Base-by-base conservation (phyloP, 2,113 vertebrate species). In the Alectura lathami region DNA sequence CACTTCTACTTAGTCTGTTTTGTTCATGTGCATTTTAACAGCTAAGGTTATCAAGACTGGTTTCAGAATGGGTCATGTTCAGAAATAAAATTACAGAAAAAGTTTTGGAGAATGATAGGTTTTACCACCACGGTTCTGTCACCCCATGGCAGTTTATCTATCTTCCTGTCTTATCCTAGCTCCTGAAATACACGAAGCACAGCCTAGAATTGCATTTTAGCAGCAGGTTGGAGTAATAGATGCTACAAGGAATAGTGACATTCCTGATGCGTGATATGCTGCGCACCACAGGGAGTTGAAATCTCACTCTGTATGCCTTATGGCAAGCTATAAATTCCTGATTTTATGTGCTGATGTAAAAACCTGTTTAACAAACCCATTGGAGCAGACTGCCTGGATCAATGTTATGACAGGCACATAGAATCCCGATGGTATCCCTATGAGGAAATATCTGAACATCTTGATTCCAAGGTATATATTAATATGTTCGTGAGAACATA, bases 141-240 rank as follows among this genome's bases (percentile, higher is more conserved):
- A 45, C 36, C 93, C 79, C 66, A 53, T 38, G 85, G 80, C 48
- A 81, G 78, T 76, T 81, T 86, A 88, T 93, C 73, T 48, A 91
- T 93, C 79, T 81, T 38, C 36, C 66, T 93, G 79, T 76, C 91
- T 88, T 17, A 74, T 64, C 64, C 47, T 78, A 79, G 73, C 80
- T 95, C 86, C 93, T 82, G 83, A 64, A 90, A 82, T 32, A 64
- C 91, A 84, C 29, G 83, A 97, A 79, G 88, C 93, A 95, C 83
- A 97, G 60, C 88, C 73, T 38, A 43, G 69, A 90, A 97, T 57
- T 84, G 83, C 91, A n/a, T 97, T 96, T 93, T 95, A 96, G 90
- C 95, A 97, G 94, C 95, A 95, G 93, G 93, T 40, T 95, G 93
- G 83, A 93, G 68, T 83, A 96, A 96, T 96, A 91, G 94, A 91